Evolutionary conservation across 2,797 vertebrate species (phyloP).

Genomic region (Margarornis squamiger): DNA sequence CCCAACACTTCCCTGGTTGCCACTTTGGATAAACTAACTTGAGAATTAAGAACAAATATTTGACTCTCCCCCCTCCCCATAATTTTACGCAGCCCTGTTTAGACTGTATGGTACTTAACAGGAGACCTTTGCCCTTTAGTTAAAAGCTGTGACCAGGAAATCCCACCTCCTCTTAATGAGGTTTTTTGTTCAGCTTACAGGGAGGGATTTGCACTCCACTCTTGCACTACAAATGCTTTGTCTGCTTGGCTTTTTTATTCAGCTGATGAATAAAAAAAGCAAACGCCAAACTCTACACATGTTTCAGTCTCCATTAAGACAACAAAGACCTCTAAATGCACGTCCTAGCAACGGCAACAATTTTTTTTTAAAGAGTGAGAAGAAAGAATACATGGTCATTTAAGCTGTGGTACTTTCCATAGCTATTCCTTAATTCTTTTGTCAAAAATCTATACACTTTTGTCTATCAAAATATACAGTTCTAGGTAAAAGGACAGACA

Average conservation of each 20-base stretch:
- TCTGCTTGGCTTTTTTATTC: constrained; percentile 69
- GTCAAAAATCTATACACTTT: background rate
- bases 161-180: constrained; percentile 76
- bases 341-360: constrained; percentile 31
- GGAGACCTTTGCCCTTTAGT: constrained; percentile 77
- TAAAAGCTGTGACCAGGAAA: constrained; percentile 79
- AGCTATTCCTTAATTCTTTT: background rate
- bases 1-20: constrained; percentile 62
- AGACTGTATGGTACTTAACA: constrained; percentile 75
- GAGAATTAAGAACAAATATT: constrained; percentile 78
- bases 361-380: background rate
- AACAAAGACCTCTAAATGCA: constrained; percentile 71
- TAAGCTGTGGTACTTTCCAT: background rate
- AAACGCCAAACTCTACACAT: constrained; percentile 55
- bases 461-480: background rate
- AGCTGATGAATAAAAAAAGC: constrained; percentile 71
- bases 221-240: constrained; percentile 72
- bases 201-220: constrained; percentile 64
- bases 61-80: constrained; percentile 47
- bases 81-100: constrained; percentile 74
- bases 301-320: constrained; percentile 74
- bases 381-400: constrained; percentile 21
- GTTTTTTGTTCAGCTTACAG: constrained; percentile 74
- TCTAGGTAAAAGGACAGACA: constrained; percentile 21
- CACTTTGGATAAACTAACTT: constrained; percentile 64